Conservation (phyloP, 1,140 invertebrate genomes). For the Lepidostoma basale region DNA sequence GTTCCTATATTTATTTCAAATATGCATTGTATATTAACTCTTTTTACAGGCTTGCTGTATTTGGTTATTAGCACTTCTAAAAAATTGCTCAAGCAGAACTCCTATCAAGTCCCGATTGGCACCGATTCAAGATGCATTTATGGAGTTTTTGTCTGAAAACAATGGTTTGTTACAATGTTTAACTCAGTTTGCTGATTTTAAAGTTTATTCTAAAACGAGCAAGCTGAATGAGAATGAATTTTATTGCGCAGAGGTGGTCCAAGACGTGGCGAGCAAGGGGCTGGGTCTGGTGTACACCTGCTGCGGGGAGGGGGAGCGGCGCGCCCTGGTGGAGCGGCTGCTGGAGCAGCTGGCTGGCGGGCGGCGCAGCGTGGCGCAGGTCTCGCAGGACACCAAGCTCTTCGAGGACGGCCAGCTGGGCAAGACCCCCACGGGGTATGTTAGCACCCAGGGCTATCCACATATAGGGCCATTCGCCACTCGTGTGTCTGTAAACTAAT, state of each 20-base stretch:
- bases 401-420: slow-evolving; percentile 89
- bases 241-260: slow-evolving; percentile 75
- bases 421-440: slow-evolving; percentile 80
- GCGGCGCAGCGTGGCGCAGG: slow-evolving; percentile 73
- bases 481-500: too few relatives aligned
- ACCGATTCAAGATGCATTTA: slow-evolving; percentile 82
- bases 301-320: slow-evolving; percentile 73
- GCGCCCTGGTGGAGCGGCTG: slow-evolving; percentile 75
- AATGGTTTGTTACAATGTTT: slow-evolving; percentile 72
- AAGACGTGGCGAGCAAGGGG: slow-evolving; percentile 91
- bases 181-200: neutral
- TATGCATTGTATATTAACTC: neutral
- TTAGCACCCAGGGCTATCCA: slow-evolving; percentile 40
- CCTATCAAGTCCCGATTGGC: slow-evolving; percentile 71
- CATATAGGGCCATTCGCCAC: too few relatives aligned
- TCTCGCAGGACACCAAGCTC: slow-evolving; percentile 81
- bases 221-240: too few relatives aligned
- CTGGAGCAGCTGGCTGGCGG: slow-evolving; percentile 85
- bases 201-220: neutral
- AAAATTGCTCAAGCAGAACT: slow-evolving; percentile 74
- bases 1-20: neutral
- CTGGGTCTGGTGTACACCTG: slow-evolving; percentile 86
- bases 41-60: slow-evolving; percentile 74
- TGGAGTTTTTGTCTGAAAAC: slow-evolving; percentile 86
- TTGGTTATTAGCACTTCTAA: slow-evolving; percentile 84